Conservation (phyloP, 1,140 invertebrate species). For the Lasioglossum albipes region DNA sequence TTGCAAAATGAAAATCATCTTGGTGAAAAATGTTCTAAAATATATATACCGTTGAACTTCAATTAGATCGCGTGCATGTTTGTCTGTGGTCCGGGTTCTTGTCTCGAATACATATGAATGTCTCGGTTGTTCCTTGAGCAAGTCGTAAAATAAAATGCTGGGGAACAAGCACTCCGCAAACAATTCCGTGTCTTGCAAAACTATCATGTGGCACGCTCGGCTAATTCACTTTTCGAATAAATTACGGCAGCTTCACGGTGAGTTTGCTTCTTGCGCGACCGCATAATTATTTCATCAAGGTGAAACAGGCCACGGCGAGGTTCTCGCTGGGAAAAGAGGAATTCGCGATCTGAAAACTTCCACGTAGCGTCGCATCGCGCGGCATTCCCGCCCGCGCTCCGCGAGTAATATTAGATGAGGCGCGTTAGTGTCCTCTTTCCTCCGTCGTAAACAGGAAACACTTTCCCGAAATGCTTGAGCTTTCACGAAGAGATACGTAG, state of each 20-base stretch:
- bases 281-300: slow-evolving; percentile 2
- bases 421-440: not conserved
- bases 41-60: too few relatives aligned
- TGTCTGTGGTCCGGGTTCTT: too few relatives aligned
- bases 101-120: too few relatives aligned
- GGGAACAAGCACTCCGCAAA: not conserved
- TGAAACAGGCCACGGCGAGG: not conserved
- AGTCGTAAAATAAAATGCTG: not conserved
- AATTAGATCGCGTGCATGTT: too few relatives aligned
- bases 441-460: not conserved
- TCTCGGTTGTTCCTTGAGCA: too few relatives aligned
- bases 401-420: not conserved
- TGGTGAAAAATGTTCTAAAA: too few relatives aligned
- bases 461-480: not conserved
- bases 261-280: slow-evolving; percentile 1
- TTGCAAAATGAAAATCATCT: too few relatives aligned
- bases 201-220: not conserved
- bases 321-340: not conserved
- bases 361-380: not conserved
- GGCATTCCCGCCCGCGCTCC: not conserved
- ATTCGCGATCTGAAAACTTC: slow-evolving; percentile 1
- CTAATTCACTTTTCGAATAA: not conserved
- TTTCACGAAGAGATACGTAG: not conserved
- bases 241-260: not conserved
- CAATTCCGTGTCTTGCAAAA: not conserved